These are phyloP conservation scores for Hedychridium roseum DNA, from an alignment of 2,888 invertebrate genomes.

Conservation along the genomic window DNA sequence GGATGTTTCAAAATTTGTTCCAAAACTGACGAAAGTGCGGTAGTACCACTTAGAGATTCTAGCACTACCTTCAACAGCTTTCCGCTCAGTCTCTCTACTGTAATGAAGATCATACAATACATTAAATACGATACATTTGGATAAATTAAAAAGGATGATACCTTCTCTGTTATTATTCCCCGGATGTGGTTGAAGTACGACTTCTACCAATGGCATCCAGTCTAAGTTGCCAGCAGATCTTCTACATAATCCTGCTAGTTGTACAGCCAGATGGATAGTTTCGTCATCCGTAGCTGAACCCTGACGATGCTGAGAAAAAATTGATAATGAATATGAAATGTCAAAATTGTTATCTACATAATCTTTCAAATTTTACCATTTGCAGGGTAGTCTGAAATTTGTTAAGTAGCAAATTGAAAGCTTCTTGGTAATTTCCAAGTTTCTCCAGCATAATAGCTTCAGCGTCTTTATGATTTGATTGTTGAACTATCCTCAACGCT, in stretches of 20 bases:
- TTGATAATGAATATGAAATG: not conserved
- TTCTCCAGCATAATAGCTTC: slow-evolving; percentile 79
- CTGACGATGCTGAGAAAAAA: slow-evolving; percentile 35
- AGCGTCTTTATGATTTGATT: slow-evolving; percentile 71
- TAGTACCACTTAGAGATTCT: slow-evolving; percentile 59
- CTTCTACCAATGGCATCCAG: slow-evolving; percentile 61
- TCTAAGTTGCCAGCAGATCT: slow-evolving; percentile 58
- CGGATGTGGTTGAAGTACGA: slow-evolving; percentile 49
- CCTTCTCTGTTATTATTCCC: slow-evolving; percentile 45
- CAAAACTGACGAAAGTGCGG: slow-evolving; percentile 67
- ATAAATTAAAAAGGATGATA: slow-evolving; percentile 13
- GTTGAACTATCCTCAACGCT: slow-evolving; percentile 72
- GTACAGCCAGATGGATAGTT: slow-evolving; percentile 44
- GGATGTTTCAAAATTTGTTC: slow-evolving; percentile 68
- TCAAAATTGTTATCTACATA: slow-evolving; percentile 15
- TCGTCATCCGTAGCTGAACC: slow-evolving; percentile 44
- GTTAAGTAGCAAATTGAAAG: slow-evolving; percentile 72
- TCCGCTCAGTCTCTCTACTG: slow-evolving; percentile 51
- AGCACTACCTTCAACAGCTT: slow-evolving; percentile 56
- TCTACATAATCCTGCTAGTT: slow-evolving; percentile 55
- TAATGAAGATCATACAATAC: slow-evolving; percentile 25
- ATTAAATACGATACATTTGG: slow-evolving; percentile 8
- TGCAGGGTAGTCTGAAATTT: slow-evolving; percentile 56
- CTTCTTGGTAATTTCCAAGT: slow-evolving; percentile 76
- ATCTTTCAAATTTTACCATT: slow-evolving; percentile 38